Conservation (phyloP, 23 tunicate genomes). For the Corella eumyota region DNA sequence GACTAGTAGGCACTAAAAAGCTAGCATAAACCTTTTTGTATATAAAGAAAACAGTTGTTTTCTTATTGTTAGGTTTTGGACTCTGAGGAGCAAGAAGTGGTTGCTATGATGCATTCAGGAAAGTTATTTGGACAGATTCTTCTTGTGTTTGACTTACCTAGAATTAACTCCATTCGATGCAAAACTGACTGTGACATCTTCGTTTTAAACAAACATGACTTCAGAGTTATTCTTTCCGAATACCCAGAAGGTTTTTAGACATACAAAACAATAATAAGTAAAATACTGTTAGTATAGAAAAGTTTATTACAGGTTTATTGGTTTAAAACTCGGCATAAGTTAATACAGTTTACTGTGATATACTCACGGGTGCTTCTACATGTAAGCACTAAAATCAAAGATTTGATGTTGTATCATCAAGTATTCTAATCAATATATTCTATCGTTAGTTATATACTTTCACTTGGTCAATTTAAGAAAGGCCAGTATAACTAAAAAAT, state of each 20-base stretch:
- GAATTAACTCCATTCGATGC: conserved; percentile 32
- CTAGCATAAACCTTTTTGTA: neutral
- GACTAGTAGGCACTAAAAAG: neutral
- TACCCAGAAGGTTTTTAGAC: conserved; percentile 59
- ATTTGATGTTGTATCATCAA: too few species aligned
- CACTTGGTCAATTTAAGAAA: too few species aligned
- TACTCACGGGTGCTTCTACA: too few species aligned
- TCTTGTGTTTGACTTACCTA: conserved; percentile 26
- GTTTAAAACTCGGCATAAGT: too few species aligned
- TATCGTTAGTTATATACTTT: too few species aligned
- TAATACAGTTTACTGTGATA: neutral
- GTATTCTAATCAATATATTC: too few species aligned
- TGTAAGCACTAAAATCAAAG: too few species aligned
- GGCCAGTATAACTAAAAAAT: too few species aligned
- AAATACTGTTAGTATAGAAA: too few species aligned
- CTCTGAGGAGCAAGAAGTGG: conserved; percentile 17
- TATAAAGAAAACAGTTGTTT: neutral
- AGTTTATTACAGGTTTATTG: too few species aligned
- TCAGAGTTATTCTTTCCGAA: conserved; percentile 19
- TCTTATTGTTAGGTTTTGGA: conserved; percentile 17
- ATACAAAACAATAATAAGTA: too few species aligned
- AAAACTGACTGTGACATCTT: conserved; percentile 31
- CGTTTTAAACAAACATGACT: conserved; percentile 18
- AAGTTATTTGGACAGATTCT: conserved; percentile 35
- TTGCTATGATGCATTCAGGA: conserved; percentile 18